Evolutionary conservation across 2,113 vertebrate species (phyloP), one percentile per base, ranked within the genome.

Genomic region (Platysternon megacephalum): DNA sequence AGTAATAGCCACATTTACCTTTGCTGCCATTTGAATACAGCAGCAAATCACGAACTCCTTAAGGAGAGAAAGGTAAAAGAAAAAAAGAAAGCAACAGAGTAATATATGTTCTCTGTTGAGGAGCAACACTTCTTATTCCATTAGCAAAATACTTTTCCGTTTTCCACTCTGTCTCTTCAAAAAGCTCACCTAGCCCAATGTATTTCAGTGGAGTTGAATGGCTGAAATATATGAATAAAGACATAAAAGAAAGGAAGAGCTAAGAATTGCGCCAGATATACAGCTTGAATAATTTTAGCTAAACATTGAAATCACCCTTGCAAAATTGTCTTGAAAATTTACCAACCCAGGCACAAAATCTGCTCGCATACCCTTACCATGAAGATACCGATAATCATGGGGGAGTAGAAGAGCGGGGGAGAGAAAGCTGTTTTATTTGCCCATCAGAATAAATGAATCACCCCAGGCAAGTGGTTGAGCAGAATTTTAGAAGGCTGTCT

Each of bases 1-100:
- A 93, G 79, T 88, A 96, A 94, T 88, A 95, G 85, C 72, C 44
- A 14, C 84, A 76, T 80, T 95, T 96, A 93, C 86, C 87, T 97
- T 85, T 80, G 84, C 80, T 88, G 76, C 65, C 76, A 87, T 90
- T 88, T 86, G 72, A 95, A 65, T 44, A 82, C 21, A 84, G 93
- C 79, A 93, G 90, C 88, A 92, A 96, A 87, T 46, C 56, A 80
- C 2, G 44, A 93, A 86, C 58, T 85, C 84, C 61, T 89, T 56
- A 85, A 88, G 95, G 48, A 79, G 51, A 42, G 35, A 44, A 83
- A 86, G 72, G 56, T 72, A 88, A 93, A 85, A 78, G 53, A 88
- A 89, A 89, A 16, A 58, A 39, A 82, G 56, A 89, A 35, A 55
- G 74, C 80, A 82, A 28, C 32, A 48, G 74, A 84, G 48, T 46